Evolutionary conservation across 2,113 vertebrate species (phyloP).

Genomic region (Spea multiplicata): DNA sequence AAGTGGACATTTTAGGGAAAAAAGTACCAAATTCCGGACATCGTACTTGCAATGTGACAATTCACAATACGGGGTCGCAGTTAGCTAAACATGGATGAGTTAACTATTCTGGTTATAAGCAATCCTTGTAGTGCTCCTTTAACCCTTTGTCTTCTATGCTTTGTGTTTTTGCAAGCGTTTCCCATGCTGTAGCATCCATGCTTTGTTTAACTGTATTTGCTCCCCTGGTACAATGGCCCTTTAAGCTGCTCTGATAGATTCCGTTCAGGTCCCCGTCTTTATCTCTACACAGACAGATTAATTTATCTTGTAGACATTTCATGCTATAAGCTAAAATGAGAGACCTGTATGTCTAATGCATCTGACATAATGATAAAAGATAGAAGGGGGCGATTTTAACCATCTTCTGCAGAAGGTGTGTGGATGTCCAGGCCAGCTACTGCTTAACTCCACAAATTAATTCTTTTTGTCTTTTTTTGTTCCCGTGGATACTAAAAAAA

Average conservation of each 20-base stretch:
- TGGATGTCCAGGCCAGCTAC: not conserved
- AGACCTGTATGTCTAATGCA: conserved; percentile 16
- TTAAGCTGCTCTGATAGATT: conserved; percentile 4
- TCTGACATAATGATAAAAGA: conserved; percentile 44
- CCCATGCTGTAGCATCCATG: not conserved
- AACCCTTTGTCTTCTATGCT: too few species aligned
- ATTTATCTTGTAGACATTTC: conserved; percentile 41
- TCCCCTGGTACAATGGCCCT: not conserved
- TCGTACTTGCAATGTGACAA: too few species aligned
- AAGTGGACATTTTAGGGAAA: too few species aligned
- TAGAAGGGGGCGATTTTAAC: conserved; percentile 1
- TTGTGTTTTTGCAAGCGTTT: too few species aligned
- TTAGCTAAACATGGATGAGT: too few species aligned
- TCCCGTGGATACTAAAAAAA: conserved; percentile 23
- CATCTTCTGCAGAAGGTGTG: not conserved
- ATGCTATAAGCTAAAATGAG: conserved; percentile 41
- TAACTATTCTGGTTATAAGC: too few species aligned
- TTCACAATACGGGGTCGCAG: too few species aligned
- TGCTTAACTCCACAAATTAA: conserved; percentile 40
- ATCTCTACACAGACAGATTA: conserved; percentile 32
- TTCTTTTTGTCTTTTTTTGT: conserved; percentile 28
- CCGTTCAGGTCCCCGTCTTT: conserved; percentile 2
- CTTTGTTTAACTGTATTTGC: not conserved
- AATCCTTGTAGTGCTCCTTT: too few species aligned
- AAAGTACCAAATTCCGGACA: too few species aligned